Base-by-base conservation (phyloP, 2,888 invertebrate species). In the Sialis lutaria region DNA sequence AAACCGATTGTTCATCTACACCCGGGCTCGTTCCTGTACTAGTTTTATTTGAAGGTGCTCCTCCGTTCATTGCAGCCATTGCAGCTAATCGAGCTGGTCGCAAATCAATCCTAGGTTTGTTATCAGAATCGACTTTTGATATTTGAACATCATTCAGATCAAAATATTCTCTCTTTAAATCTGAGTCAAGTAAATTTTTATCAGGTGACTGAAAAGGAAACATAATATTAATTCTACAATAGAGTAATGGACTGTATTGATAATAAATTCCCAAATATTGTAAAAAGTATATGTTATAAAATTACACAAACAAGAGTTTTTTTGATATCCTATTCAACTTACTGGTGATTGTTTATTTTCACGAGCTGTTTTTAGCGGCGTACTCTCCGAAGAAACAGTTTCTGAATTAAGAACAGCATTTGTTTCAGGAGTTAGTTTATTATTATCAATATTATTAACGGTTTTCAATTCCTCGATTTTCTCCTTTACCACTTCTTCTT, bases 1-100 rank as follows among this genome's bases (percentile, higher is more conserved):
- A 87, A 10, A 85, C 70, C 6, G 86, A 85, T 6, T 78, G 70
- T 50, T 86, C 86, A 47, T 85, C 85, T 51, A 73, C 69, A 54
- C 77, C 79, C 32, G 75, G 72, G 68, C 72, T 68, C 49, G 67
- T 22, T 22, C 22, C 22, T 22, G 22, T 22, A 22, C 22, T 22
- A 22, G 22, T 22, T 22, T 22, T 22, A 22, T 22, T 22, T 22
- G 22, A 22, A 22, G 22, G 22, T 22, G 22, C 4, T 13, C 42
- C 40, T 35, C 47, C 47, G 37, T 47, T 47, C 6, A 47, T 6
- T 10, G 47, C 37, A n/a, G n/a, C 22, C 8, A 30, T 32, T 22
- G 22, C 22, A 4, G 22, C 22, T 22, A 22, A 22, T 3, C 40
- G 31, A 40, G 30, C 33, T 9, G 10, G 42, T 31, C 42, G 47